Evolutionary conservation across 1,140 invertebrate species (phyloP).

Genomic region (Danaus plexippus): DNA sequence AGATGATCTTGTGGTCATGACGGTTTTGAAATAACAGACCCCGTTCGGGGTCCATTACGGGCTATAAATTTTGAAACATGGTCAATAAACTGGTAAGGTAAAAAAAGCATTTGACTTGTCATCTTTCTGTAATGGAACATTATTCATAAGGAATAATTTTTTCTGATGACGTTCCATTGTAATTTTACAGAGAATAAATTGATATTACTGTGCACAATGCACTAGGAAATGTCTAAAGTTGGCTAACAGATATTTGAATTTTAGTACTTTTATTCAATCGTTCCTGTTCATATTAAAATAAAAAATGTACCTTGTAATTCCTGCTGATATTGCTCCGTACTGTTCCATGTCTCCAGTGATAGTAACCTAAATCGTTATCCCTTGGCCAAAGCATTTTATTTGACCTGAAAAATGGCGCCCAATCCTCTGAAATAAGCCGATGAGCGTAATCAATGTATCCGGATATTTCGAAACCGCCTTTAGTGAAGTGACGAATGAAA

Average conservation of each 20-base stretch:
- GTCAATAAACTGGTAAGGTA: neutral
- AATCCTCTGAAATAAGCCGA: constrained; percentile 79
- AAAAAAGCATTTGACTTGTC: constrained; percentile 4
- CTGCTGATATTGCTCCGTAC: constrained; percentile 76
- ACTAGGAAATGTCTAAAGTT: constrained; percentile 1
- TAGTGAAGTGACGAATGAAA: constrained; percentile 77
- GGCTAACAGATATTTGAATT: neutral
- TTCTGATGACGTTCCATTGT: constrained; percentile 6
- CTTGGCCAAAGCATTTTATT: constrained; percentile 75
- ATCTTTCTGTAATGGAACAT: constrained; percentile 10
- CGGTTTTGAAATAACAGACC: constrained; percentile 78
- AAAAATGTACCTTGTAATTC: constrained; percentile 73
- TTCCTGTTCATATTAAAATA: neutral
- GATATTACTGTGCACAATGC: neutral
- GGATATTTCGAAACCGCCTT: constrained; percentile 79
- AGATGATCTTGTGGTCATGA: constrained; percentile 75
- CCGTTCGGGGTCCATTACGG: constrained; percentile 75
- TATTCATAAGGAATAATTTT: constrained; percentile 2
- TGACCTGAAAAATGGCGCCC: constrained; percentile 78
- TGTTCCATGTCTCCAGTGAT: constrained; percentile 79
- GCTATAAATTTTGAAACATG: constrained; percentile 41
- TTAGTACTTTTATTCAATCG: constrained; percentile 1
- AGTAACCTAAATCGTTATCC: constrained; percentile 80
- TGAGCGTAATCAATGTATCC: constrained; percentile 85
- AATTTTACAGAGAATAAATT: no score